Base-by-base conservation (phyloP, 1,140 invertebrate genomes). In the Megalonaias nervosa region DNA sequence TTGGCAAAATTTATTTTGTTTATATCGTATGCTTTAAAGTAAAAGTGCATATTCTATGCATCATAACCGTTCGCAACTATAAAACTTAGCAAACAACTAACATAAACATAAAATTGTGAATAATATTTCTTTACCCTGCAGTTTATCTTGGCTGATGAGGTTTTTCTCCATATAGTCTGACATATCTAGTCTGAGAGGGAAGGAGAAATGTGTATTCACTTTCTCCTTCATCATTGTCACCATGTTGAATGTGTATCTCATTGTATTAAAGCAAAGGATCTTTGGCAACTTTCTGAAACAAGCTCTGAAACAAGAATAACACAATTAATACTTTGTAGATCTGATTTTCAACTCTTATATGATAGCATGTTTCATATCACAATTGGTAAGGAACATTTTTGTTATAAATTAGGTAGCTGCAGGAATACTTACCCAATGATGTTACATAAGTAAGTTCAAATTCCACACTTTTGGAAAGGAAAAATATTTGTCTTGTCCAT, bases 231-330 rank as follows among this genome's bases (percentile, higher is more conserved):
- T 92, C 97, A 98, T 98, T 0, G 97, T 98, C 0, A 97, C 93
- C 97, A 98, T 98, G 89, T 98, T 98, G 88, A 98, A 99, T 1
- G 97, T 97, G 83, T 98, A 99, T n/a, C 97, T 93, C 97, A 99
- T 98, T 0, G 97, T 99, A 88, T 99, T 99, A 87, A 98, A 98
- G 86, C 97, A 98, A 19, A 99, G 90, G 78, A 98, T 98, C 74
- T 96, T 94, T 0, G 97, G 97, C 16, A 99, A 90, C 84, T 96
- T 96, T 86, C 97, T 98, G 86, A 98, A 98, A 90, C 97, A 98
- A 0, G 97, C 97, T 68, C 97, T 95, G 88, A 31, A 92, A 79
- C 71, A 75, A 80, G 69, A 61, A 75, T 2, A n/a, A 65, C 57
- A 67, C n/a, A 70, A 58, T 73, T 15, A 61, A 59, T 26, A 57